These are phyloP conservation scores for Danaus plexippus DNA, from an alignment of 1,140 invertebrate species.

Conservation along the genomic window DNA sequence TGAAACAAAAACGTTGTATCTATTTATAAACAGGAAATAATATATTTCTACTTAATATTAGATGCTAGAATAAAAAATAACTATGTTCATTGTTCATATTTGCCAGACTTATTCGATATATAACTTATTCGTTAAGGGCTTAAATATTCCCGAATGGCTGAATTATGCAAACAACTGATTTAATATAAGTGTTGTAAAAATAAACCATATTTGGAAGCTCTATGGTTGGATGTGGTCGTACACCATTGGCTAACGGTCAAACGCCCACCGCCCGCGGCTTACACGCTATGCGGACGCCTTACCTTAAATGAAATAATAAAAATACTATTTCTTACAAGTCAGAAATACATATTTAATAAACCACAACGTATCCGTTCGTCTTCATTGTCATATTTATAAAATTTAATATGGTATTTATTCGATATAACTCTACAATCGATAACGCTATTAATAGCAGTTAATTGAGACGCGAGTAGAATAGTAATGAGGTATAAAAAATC, in stretches of 20 bases:
- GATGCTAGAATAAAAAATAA: no score
- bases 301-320: slow-evolving; percentile 5
- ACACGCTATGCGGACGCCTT: slow-evolving; percentile 28
- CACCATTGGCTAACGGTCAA: slow-evolving; percentile 38
- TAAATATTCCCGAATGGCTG: slow-evolving; percentile 18
- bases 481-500: slow-evolving; percentile 1
- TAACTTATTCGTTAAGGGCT: no score
- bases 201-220: slow-evolving; percentile 40
- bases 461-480: not conserved
- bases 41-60: no score
- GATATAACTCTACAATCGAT: slow-evolving; percentile 2
- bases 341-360: no score
- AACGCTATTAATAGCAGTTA: slow-evolving; percentile 1
- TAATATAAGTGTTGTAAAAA: slow-evolving; percentile 45
- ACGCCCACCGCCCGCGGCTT: slow-evolving; percentile 52
- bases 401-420: no score
- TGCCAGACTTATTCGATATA: no score
- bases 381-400: no score
- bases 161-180: slow-evolving; percentile 51
- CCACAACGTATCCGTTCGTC: no score
- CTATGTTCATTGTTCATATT: no score
- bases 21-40: no score
- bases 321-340: no score
- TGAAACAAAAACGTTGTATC: no score
- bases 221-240: slow-evolving; percentile 18